Evolutionary conservation across 2,113 vertebrate genomes (phyloP).

Genomic region (Myrmophylax atrothorax): DNA sequence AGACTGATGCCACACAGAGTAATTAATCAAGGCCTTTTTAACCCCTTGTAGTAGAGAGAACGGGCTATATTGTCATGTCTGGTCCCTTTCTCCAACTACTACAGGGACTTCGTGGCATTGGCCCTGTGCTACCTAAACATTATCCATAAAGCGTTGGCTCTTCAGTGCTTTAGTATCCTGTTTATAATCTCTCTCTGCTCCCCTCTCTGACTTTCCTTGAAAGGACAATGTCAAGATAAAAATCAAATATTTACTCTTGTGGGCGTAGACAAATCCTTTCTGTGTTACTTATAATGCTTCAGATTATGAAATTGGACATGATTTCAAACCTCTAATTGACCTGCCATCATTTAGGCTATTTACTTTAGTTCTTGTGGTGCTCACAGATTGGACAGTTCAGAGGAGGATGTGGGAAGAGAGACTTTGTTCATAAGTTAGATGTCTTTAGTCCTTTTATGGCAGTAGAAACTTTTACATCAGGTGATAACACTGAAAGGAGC

Average conservation of each 20-base stretch:
- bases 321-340: conserved; percentile 51
- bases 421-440: not conserved
- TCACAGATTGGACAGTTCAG: not conserved
- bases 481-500: not conserved
- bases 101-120: not conserved
- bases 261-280: conserved; percentile 29
- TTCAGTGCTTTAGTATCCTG: not conserved
- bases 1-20: not conserved
- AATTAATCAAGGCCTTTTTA: not conserved
- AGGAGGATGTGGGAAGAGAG: not conserved
- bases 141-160: not conserved
- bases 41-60: not conserved
- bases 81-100: not conserved
- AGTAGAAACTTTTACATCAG: not conserved
- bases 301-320: conserved; percentile 3
- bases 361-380: not conserved
- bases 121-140: not conserved
- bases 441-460: not conserved
- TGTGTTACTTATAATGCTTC: conserved; percentile 21
- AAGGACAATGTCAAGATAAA: conserved; percentile 63
- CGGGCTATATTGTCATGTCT: not conserved
- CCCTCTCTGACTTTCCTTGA: conserved; percentile 47
- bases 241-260: conserved; percentile 56
- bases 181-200: not conserved
- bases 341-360: conserved; percentile 26